phyloP scores from a whole-genome alignment of 2,888 invertebrate genomes.

The Caenorhabditis sinica region DNA sequence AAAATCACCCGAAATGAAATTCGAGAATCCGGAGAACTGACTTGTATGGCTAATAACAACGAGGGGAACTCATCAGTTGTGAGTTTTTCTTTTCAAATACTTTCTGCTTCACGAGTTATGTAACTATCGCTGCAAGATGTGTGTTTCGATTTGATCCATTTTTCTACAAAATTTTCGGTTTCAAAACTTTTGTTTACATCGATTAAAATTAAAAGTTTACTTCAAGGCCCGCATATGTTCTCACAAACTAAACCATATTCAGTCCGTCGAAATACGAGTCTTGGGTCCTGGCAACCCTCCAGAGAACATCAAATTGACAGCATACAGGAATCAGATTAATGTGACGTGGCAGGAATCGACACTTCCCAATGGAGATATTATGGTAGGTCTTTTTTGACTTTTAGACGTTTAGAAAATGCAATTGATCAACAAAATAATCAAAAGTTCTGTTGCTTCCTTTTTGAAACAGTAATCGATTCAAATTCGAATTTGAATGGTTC shows the following conservation, averaged over 20 bases:
- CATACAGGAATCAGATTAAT: slow-evolving; percentile 72
- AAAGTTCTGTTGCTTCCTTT: too few relatives aligned
- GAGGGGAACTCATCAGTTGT: slow-evolving; percentile 64
- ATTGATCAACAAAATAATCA: background rate
- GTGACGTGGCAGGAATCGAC: slow-evolving; percentile 69
- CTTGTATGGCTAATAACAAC: slow-evolving; percentile 56
- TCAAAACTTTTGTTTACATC: background rate
- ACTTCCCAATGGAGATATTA: slow-evolving; percentile 72
- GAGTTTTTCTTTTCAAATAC: background rate
- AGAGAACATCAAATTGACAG: slow-evolving; percentile 56
- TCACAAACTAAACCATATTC: slow-evolving; percentile 2
- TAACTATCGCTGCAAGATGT: too few relatives aligned
- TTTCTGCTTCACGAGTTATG: background rate
- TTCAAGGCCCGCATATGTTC: too few relatives aligned
- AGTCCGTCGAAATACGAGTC: slow-evolving; percentile 55
- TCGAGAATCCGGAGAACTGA: slow-evolving; percentile 63
- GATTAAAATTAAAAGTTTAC: too few relatives aligned
- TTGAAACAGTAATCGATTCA: too few relatives aligned
- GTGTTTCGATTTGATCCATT: background rate
- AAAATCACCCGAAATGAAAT: slow-evolving; percentile 39
- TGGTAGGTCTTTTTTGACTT: slow-evolving; percentile 36
- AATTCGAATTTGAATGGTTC: too few relatives aligned
- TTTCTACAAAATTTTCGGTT: background rate
- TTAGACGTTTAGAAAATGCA: background rate
- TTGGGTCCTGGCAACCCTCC: slow-evolving; percentile 68